Evolutionary conservation across 2,797 vertebrate species (phyloP).

Genomic region (Karalla daura): DNA sequence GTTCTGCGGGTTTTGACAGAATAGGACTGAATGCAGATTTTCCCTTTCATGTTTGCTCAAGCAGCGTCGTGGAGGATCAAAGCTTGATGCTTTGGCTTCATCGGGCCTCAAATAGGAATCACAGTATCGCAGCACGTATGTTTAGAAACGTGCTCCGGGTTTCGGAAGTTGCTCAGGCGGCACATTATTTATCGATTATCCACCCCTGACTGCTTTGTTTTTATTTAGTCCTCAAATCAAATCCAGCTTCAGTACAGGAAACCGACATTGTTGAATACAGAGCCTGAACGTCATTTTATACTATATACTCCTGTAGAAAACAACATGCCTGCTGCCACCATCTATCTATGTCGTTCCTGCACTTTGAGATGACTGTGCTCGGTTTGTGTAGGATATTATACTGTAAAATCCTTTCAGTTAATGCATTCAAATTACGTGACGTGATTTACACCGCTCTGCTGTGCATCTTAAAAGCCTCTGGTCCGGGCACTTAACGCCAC

Average conservation of each 20-base stretch:
- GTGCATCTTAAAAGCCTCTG: conserved; percentile 33
- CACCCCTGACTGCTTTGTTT: neutral
- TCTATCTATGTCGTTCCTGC: too few species aligned
- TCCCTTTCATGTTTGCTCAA: neutral
- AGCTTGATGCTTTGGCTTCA: too few species aligned
- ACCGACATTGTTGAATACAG: neutral
- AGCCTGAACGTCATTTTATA: too few species aligned
- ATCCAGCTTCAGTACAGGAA: too few species aligned
- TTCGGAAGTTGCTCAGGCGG: neutral
- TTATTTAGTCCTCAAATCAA: neutral
- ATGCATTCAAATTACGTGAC: conserved; percentile 6
- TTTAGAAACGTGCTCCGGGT: neutral
- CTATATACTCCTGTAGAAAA: too few species aligned
- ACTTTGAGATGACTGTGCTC: neutral
- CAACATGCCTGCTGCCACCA: neutral
- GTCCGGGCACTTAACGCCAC: conserved; percentile 39
- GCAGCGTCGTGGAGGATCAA: neutral
- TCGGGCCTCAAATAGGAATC: too few species aligned
- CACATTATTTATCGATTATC: neutral
- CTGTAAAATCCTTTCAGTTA: neutral
- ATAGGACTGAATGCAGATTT: neutral
- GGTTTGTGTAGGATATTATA: neutral
- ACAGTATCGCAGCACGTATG: neutral
- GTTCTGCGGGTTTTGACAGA: neutral
- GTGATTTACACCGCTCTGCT: conserved; percentile 30